Base-by-base conservation (phyloP, 2,888 invertebrate genomes). In the Eilema sororculum region DNA sequence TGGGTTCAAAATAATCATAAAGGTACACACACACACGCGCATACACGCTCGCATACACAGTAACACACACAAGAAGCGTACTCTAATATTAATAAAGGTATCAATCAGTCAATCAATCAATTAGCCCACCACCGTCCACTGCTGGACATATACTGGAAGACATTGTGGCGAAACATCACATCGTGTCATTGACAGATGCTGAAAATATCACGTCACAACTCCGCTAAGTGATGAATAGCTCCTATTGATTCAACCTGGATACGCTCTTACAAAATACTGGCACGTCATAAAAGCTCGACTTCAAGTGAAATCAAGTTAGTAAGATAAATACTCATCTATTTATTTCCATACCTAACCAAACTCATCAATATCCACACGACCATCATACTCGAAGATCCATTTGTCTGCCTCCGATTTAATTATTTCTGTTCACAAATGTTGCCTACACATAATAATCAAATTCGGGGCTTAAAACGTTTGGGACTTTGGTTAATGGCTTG, bases 351-450 rank as follows among this genome's bases (percentile, higher is more conserved):
- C n/a, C n/a, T n/a, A 46, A 67, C 52, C 16, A 63, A 58, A 58
- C 64, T 22, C 58, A 41, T 57, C 28, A 10, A 68, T 68, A 28
- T 41, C 58, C 57, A 33, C 28, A 58, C 25, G 22, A 60, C 60
- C 60, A 25, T 58, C 58, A 58, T 58, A 33, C 56, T n/a, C 64
- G 20, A 64, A 58, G 22, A 41, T 52, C 58, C 41, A 65, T 60
- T 59, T 65, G 57, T 66, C 28, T 52, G 30, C 16, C 22, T 61
- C 57, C 20, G 68, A 76, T 74, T 70, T 74, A 78, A 83, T 83
- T 83, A 79, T 76, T 76, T 79, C 74, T 74, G 68, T 76, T 79
- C 74, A 75, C 76, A 75, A 80, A 76, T 76, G 73, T 76, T 67
- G 57, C 65, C 70, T 65, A 67, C 65, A 25, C 65, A 20, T 64